phyloP scores from a whole-genome alignment of 1,140 invertebrate species.

The Himalopsyche phryganea region DNA sequence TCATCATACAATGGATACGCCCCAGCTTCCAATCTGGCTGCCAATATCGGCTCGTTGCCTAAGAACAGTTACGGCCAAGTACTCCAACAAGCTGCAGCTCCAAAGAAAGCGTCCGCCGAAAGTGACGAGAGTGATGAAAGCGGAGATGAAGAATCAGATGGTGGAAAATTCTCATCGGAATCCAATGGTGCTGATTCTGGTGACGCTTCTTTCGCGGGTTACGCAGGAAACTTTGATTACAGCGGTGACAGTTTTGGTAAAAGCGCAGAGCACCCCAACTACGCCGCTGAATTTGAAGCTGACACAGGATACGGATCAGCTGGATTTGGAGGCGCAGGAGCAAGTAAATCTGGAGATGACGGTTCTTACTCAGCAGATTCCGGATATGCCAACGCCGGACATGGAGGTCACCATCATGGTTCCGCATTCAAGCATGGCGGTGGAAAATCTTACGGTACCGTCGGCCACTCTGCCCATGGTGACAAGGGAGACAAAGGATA shows the following conservation, averaged over 20 bases:
- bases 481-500: slow-evolving; percentile 48
- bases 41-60: neutral
- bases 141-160: slow-evolving; percentile 39
- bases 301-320: slow-evolving; percentile 24
- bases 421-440: slow-evolving; percentile 32
- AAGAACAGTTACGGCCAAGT: slow-evolving; percentile 8
- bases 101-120: neutral
- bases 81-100: neutral
- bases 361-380: slow-evolving; percentile 38
- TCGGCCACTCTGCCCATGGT: slow-evolving; percentile 43
- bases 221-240: slow-evolving; percentile 40
- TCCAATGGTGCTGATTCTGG: slow-evolving; percentile 36
- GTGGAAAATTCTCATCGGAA: slow-evolving; percentile 19
- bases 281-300: slow-evolving; percentile 37
- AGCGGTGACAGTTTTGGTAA: slow-evolving; percentile 6
- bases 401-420: slow-evolving; percentile 3
- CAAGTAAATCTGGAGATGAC: slow-evolving; percentile 36
- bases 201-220: slow-evolving; percentile 40
- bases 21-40: slow-evolving; percentile 7
- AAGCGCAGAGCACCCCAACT: slow-evolving; percentile 26
- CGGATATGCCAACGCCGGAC: slow-evolving; percentile 35
- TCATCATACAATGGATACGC: slow-evolving; percentile 2
- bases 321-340: neutral
- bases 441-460: slow-evolving; percentile 39
- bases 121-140: slow-evolving; percentile 2